Evolutionary conservation across 2,888 invertebrate genomes (phyloP).

Genomic region (Morpho achilles): DNA sequence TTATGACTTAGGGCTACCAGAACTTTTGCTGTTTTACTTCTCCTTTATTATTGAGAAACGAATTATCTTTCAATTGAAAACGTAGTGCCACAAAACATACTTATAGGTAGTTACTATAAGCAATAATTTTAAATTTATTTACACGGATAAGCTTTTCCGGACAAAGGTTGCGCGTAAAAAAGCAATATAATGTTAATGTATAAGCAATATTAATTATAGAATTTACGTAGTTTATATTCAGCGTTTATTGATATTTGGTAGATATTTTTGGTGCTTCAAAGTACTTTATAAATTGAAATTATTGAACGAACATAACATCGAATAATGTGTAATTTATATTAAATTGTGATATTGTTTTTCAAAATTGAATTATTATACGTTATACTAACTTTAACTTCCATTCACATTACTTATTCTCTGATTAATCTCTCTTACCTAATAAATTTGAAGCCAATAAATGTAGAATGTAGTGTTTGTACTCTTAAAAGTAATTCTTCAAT

Average conservation of each 20-base stretch:
- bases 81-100: conserved; percentile 14
- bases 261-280: conserved; percentile 68
- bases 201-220: conserved; percentile 71
- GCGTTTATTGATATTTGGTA: conserved; percentile 57
- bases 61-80: conserved; percentile 4
- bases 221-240: conserved; percentile 47
- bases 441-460: conserved; percentile 25
- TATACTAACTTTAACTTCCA: conserved; percentile 24
- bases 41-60: not conserved
- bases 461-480: conserved; percentile 41
- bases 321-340: conserved; percentile 49
- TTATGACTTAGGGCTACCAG: too few species aligned
- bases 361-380: conserved; percentile 35
- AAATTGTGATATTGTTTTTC: conserved; percentile 40
- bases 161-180: conserved; percentile 63
- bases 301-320: conserved; percentile 65
- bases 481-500: conserved; percentile 52
- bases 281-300: conserved; percentile 50
- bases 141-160: conserved; percentile 45
- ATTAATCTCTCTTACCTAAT: conserved; percentile 27
- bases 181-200: conserved; percentile 72
- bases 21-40: too few species aligned
- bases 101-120: conserved; percentile 6
- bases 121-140: conserved; percentile 36
- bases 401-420: conserved; percentile 28